Conservation (phyloP, 2,888 invertebrate species). For the Andrena dorsata region DNA sequence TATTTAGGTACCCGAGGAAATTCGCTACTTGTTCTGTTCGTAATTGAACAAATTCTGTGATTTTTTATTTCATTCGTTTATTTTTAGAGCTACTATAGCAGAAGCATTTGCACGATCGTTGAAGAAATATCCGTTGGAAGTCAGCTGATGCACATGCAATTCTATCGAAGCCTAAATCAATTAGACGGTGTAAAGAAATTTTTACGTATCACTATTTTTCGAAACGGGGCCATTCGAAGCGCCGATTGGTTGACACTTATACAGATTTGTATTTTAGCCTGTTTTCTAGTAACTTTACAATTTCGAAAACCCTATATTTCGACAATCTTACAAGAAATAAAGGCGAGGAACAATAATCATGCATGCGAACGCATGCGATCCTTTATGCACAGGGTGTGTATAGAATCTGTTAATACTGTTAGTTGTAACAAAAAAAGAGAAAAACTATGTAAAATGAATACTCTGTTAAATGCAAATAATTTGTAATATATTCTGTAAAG, state of each 20-base stretch:
- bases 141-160: slow-evolving; percentile 49
- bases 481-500: slow-evolving; percentile 46
- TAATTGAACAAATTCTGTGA: neutral
- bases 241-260: neutral
- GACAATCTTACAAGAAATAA: neutral
- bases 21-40: neutral
- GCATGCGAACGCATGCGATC: neutral
- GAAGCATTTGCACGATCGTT: slow-evolving; percentile 92
- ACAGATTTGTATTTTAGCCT: neutral
- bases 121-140: slow-evolving; percentile 81
- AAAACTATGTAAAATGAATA: slow-evolving; percentile 18
- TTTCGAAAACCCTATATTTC: neutral
- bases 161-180: slow-evolving; percentile 6
- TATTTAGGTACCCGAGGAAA: slow-evolving; percentile 90
- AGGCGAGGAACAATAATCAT: neutral
- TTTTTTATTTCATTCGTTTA: slow-evolving; percentile 49
- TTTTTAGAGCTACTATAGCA: slow-evolving; percentile 90
- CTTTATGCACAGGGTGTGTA: slow-evolving; percentile 6
- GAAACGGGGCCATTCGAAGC: neutral
- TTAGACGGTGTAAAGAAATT: neutral
- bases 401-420: slow-evolving; percentile 15
- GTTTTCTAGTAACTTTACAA: slow-evolving; percentile 29
- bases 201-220: slow-evolving; percentile 11
- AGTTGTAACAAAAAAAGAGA: neutral
- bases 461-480: slow-evolving; percentile 7